Conservation (phyloP, 2,113 vertebrate genomes). For the Propithecus coquereli region DNA sequence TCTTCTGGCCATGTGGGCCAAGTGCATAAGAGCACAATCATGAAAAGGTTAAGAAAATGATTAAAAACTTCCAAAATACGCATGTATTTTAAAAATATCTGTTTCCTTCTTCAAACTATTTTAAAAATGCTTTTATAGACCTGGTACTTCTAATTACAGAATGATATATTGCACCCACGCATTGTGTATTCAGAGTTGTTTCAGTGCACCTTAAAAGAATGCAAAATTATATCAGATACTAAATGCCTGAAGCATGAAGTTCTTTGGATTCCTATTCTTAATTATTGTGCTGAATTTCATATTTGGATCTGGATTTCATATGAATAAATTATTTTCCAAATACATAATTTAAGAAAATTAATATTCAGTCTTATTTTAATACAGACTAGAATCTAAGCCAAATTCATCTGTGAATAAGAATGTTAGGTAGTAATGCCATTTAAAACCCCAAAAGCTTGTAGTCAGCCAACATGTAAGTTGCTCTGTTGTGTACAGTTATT, state of each 20-base stretch:
- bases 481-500: background rate
- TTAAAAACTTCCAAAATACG: background rate
- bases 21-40: background rate
- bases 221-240: constrained; percentile 44
- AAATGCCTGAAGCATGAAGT: constrained; percentile 45
- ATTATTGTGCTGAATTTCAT: constrained; percentile 57
- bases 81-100: background rate
- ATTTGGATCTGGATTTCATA: constrained; percentile 58
- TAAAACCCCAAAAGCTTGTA: background rate
- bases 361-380: constrained; percentile 47
- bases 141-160: constrained; percentile 36
- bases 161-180: background rate
- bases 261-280: constrained; percentile 47
- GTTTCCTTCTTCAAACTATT: constrained; percentile 16
- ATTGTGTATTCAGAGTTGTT: constrained; percentile 28
- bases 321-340: constrained; percentile 63
- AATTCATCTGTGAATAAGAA: constrained; percentile 33
- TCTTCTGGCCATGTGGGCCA: background rate
- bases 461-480: background rate
- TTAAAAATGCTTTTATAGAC: background rate
- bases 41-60: background rate
- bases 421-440: constrained; percentile 45
- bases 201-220: constrained; percentile 32
- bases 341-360: constrained; percentile 65
- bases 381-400: constrained; percentile 43